These are phyloP conservation scores for Spizella passerina DNA, from an alignment of 2,797 vertebrate species.

Conservation along the genomic window DNA sequence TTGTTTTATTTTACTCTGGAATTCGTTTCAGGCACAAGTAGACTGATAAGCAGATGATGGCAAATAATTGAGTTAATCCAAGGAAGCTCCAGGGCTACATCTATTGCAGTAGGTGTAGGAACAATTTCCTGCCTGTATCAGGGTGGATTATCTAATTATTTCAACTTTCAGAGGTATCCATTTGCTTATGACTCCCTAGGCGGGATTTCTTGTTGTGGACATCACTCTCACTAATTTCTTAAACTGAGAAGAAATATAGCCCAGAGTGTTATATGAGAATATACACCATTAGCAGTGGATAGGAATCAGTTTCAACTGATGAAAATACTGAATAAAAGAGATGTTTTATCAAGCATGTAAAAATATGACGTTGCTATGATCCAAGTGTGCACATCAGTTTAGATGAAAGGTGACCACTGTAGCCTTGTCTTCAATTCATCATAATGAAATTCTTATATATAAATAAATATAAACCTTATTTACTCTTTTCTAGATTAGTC, in stretches of 20 bases:
- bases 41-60: not conserved
- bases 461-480: not conserved
- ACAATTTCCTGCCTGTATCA: not conserved
- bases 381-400: not conserved
- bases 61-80: conserved; percentile 10
- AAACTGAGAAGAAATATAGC: not conserved
- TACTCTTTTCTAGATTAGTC: not conserved
- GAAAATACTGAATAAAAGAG: not conserved
- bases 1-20: not conserved
- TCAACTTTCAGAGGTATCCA: not conserved
- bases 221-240: not conserved
- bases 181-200: not conserved
- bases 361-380: not conserved
- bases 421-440: not conserved
- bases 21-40: not conserved
- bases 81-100: not conserved
- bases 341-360: not conserved
- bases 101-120: not conserved
- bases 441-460: not conserved
- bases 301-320: not conserved
- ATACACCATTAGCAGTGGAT: not conserved
- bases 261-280: not conserved
- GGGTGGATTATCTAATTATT: not conserved
- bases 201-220: not conserved
- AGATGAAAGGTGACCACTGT: not conserved